Percentiles rank a stretch among this genome's conserved stretches.
phyloP scores from a whole-genome alignment of 1,140 invertebrate genomes.

The Hestina assimilis region DNA sequence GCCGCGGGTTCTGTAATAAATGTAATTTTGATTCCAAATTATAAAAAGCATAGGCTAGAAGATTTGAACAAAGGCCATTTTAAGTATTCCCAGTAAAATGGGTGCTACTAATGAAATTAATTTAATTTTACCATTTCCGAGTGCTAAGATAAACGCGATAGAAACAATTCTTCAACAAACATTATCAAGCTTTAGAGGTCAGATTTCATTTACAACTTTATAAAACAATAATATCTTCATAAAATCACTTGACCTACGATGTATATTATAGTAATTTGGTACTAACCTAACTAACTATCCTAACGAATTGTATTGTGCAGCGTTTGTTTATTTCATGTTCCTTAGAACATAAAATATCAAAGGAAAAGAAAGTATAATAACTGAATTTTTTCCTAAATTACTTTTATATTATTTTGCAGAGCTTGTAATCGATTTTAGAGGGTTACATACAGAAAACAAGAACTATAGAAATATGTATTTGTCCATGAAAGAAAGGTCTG shows the following conservation, averaged over 20 bases:
- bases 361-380: not conserved
- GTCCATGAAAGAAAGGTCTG: constrained; percentile 45
- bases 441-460: constrained; percentile 27
- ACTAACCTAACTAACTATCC: too few species aligned
- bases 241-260: too few species aligned
- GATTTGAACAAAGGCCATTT: too few species aligned
- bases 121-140: not conserved
- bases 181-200: constrained; percentile 40
- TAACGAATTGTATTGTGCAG: too few species aligned
- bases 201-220: not conserved
- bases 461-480: constrained; percentile 34
- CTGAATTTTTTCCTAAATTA: too few species aligned
- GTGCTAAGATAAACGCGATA: constrained; percentile 19
- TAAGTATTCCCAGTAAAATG: not conserved
- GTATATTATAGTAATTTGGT: too few species aligned
- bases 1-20: too few species aligned
- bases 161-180: constrained; percentile 37
- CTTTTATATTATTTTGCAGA: constrained; percentile 36
- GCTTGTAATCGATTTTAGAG: constrained; percentile 39
- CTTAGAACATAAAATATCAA: not conserved
- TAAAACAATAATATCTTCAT: too few species aligned
- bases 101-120: not conserved
- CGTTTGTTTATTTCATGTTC: too few species aligned
- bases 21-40: too few species aligned
- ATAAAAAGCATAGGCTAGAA: not conserved